Base-by-base conservation (phyloP, 2,797 vertebrate species). In the Chromis chromis region DNA sequence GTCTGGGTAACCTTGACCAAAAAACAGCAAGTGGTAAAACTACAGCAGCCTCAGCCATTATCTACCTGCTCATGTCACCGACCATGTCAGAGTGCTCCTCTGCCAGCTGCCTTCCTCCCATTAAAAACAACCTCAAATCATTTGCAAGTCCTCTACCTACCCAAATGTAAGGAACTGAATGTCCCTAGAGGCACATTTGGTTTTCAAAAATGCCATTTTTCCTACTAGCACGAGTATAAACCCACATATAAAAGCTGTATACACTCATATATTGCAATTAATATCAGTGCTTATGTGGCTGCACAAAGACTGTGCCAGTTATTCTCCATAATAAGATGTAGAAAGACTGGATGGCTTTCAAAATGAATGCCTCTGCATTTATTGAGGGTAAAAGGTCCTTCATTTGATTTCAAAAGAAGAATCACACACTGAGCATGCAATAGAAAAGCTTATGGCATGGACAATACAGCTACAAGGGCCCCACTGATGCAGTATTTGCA, bases 171-270 rank as follows among this genome's bases (percentile, higher is more conserved):
- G 6, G 31, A 54, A 53, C 6, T 10, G 40, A 52, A 75, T n/a
- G 48, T 44, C 42, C 63, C 22, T 17, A 8, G 25, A 64, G 25
- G 56, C 16, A 16, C 7, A 2, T 14, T 52, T 62, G 2, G 21
- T 59, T 39, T 54, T 44, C 31, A 6, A 39, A 48, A 74, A 55
- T 48, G 17, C 13, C 16, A 49, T 76, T 73, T 62, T 57, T n/a
- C 60, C 25, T 59, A 4, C 21, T 61, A 14, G 54, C 22, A 52
- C 4, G 1, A 31, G 14, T 8, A 17, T 25, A 48, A 73, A 28
- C 65, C 77, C 66, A 49, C 54, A 69, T 65, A 88, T 81, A 48
- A 78, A 79, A 67, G 63, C 69, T 76, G 64, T 52, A 74, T 78
- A 76, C 1, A 6, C 13, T 2, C 17, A 44, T 27, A 27, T 73